phyloP scores from a whole-genome alignment of 30 jellyfish, hydroid and myxozoan genomes.

The Chrysaora quinquecirrha region DNA sequence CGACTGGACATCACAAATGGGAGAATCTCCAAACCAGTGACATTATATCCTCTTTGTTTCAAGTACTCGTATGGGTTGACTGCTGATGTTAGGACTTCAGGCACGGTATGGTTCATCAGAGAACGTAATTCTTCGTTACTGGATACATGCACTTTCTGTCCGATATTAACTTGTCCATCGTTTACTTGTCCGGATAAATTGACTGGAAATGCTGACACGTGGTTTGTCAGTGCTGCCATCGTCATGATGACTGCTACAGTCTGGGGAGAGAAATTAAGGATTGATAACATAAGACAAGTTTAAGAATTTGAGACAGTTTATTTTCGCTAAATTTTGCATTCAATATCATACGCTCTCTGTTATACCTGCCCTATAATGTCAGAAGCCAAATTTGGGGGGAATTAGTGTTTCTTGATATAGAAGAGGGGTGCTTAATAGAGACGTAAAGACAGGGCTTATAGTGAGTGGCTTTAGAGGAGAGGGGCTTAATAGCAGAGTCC shows the following conservation, averaged over 20 bases:
- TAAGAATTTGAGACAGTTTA: no score
- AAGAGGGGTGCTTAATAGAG: no score
- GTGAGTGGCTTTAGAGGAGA: no score
- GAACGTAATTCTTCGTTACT: not conserved
- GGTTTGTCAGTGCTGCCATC: not conserved
- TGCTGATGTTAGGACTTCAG: slow-evolving; percentile 15
- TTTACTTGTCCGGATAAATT: not conserved
- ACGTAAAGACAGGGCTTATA: no score
- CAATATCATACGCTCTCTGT: no score
- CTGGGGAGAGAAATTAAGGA: not conserved
- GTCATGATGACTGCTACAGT: not conserved
- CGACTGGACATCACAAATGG: slow-evolving; percentile 21
- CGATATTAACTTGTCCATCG: not conserved
- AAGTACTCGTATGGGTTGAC: slow-evolving; percentile 51
- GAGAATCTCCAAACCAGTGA: slow-evolving; percentile 16
- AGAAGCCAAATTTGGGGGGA: no score
- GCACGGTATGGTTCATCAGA: slow-evolving; percentile 10
- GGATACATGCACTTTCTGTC: not conserved
- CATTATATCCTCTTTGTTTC: slow-evolving; percentile 20
- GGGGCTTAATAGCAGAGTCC: no score
- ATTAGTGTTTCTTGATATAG: no score
- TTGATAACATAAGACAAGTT: not conserved
- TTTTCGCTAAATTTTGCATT: no score
- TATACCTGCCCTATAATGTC: no score
- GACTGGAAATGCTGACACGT: slow-evolving; percentile 2